phyloP scores from a whole-genome alignment of 2,888 invertebrate species.

The Chymomyza procnemis region DNA sequence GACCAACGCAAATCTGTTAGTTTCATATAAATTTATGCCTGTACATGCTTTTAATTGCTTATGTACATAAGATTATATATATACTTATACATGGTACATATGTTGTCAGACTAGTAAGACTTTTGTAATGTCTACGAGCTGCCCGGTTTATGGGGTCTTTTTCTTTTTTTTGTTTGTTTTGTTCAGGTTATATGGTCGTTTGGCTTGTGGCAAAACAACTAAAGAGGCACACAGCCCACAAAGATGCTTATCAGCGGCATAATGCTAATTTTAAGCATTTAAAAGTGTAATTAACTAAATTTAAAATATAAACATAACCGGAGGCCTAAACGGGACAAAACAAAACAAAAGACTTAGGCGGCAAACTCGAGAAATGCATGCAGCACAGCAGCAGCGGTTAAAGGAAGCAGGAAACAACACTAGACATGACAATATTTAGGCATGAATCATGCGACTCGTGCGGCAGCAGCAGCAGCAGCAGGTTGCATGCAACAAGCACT shows the following conservation, averaged over 20 bases:
- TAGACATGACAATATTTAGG: conserved; percentile 60
- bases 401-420: conserved; percentile 65
- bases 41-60: too few species aligned
- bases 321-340: neutral
- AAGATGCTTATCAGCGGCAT: conserved; percentile 58
- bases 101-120: too few species aligned
- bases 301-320: conserved; percentile 51
- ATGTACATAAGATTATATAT: neutral
- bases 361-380: conserved; percentile 54
- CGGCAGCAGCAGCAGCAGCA: conserved; percentile 15
- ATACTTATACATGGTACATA: neutral
- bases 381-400: conserved; percentile 11
- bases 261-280: conserved; percentile 69
- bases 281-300: conserved; percentile 71
- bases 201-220: conserved; percentile 54
- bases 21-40: too few species aligned
- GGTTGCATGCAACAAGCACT: conserved; percentile 37
- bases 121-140: neutral
- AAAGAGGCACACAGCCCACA: conserved; percentile 14
- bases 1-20: too few species aligned
- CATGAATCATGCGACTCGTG: conserved; percentile 61
- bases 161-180: conserved; percentile 15
- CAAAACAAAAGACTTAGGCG: conserved; percentile 70
- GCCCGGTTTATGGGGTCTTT: conserved; percentile 28
- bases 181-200: conserved; percentile 51